Evolutionary conservation across 2,797 vertebrate genomes (phyloP), one percentile per base, ranked within the genome.

Genomic region (Phrynocephalus guinanensis): DNA sequence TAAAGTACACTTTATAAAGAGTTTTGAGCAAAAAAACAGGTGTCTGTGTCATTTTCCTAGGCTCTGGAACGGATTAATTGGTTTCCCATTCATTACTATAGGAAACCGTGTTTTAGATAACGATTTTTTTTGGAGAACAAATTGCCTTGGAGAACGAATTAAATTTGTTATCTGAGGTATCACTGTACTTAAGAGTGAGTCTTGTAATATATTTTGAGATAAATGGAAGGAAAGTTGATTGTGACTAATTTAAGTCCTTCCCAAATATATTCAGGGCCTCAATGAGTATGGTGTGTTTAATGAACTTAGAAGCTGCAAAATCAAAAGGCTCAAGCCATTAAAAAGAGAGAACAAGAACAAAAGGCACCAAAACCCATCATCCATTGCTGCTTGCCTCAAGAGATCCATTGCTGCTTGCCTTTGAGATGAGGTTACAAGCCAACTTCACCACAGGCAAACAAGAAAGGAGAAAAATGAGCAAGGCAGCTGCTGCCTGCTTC

Each of bases 391-490:
- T 82, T 87, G 80, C 87, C 83, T n/a, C 3, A 0, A 89, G 68
- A 33, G 33, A 11, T 44, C 56, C 71, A 83, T 66, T 72, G 85
- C 83, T 83, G 86, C 77, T 82, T 87, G 80, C 87, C 0, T 28
- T 77, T 1, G 70, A 66, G 85, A 81, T 0, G 0, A 84, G 82
- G 56, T 85, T 71, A 16, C 1, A 20, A 18, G 86, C 15, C 0
- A 82, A 68, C n/a, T 52, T n/a, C 22, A 71, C 9, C 26, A 33
- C n/a, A 48, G 38, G 26, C 82, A 83, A 1, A 0, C 77, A 93
- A 95, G n/a, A 90, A 93, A 94, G 93, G 92, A 48, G 77, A 15
- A 20, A 30, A 79, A 68, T 79, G 28, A 76, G 28, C 11, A 87
- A 33, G 0, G 91, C 0, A 16, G 87, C 88, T 1, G 72, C 13